Percentiles rank a stretch among this genome's conserved stretches.
These are phyloP conservation scores for Mus pahari DNA, from an alignment of 2,113 vertebrate species.

Conservation along the genomic window DNA sequence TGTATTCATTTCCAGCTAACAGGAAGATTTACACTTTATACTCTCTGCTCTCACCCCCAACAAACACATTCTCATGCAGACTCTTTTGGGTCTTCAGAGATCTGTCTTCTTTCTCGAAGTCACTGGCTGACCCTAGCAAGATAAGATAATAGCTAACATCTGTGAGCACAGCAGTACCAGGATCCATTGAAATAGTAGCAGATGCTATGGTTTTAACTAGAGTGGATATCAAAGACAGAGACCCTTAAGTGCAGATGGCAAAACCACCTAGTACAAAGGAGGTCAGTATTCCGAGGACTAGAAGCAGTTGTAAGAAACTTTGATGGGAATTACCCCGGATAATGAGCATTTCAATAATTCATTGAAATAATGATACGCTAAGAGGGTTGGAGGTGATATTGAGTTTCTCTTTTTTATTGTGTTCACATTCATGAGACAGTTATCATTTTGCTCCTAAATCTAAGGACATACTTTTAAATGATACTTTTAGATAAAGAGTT, in stretches of 20 bases:
- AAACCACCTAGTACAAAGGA: not conserved
- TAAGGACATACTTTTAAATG: not conserved
- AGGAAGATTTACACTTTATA: conserved; percentile 25
- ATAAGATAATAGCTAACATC: not conserved
- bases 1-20: conserved; percentile 51
- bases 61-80: not conserved
- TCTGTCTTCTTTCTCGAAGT: not conserved
- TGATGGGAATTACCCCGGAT: not conserved
- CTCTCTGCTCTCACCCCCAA: not conserved
- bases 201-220: not conserved
- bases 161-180: not conserved
- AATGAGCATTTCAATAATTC: not conserved
- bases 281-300: not conserved
- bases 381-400: too few species aligned
- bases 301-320: not conserved
- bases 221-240: not conserved
- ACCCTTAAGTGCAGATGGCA: not conserved
- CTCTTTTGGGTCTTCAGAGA: not conserved
- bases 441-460: not conserved
- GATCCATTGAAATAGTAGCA: not conserved
- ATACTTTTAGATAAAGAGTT: not conserved
- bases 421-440: not conserved
- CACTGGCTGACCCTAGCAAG: not conserved
- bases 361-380: not conserved
- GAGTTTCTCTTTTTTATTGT: not conserved